Evolutionary conservation across 2,888 invertebrate genomes (phyloP).

Genomic region (Drosophila peninsularis): DNA sequence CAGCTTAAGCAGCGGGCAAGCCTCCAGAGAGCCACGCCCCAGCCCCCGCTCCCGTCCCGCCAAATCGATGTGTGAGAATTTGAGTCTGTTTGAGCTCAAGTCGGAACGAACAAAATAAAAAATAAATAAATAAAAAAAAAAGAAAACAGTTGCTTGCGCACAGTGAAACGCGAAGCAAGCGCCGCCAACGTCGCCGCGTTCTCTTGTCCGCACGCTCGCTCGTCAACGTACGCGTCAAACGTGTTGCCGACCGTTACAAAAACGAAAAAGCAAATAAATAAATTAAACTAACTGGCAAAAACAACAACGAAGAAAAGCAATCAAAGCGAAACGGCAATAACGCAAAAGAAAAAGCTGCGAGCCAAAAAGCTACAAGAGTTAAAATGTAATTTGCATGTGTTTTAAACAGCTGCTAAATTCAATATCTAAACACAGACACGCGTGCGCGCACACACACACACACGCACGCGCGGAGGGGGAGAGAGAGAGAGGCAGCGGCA

Average conservation of each 20-base stretch:
- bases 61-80: slow-evolving; percentile 58
- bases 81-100: slow-evolving; percentile 55
- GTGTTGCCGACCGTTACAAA: slow-evolving; percentile 57
- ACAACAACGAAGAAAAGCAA: slow-evolving; percentile 9
- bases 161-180: slow-evolving; percentile 74
- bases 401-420: slow-evolving; percentile 46
- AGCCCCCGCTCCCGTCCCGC: neutral
- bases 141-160: slow-evolving; percentile 71
- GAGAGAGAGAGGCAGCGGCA: neutral
- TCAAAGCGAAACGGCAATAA: slow-evolving; percentile 8
- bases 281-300: neutral
- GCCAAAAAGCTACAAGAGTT: slow-evolving; percentile 33
- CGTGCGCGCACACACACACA: slow-evolving; percentile 5
- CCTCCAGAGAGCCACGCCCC: slow-evolving; percentile 28
- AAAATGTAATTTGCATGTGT: slow-evolving; percentile 58
- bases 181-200: slow-evolving; percentile 50
- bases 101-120: slow-evolving; percentile 36
- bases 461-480: neutral
- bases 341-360: slow-evolving; percentile 30
- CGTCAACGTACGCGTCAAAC: slow-evolving; percentile 45
- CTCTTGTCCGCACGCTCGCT: slow-evolving; percentile 25
- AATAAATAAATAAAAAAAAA: slow-evolving; percentile 43
- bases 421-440: slow-evolving; percentile 23
- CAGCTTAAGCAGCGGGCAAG: slow-evolving; percentile 49
- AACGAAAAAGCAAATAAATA: slow-evolving; percentile 9